Percentiles rank a stretch among this genome's conserved stretches.
These are phyloP conservation scores for Cyanoliseus patagonus DNA, from an alignment of 2,113 vertebrate genomes.

Conservation along the genomic window DNA sequence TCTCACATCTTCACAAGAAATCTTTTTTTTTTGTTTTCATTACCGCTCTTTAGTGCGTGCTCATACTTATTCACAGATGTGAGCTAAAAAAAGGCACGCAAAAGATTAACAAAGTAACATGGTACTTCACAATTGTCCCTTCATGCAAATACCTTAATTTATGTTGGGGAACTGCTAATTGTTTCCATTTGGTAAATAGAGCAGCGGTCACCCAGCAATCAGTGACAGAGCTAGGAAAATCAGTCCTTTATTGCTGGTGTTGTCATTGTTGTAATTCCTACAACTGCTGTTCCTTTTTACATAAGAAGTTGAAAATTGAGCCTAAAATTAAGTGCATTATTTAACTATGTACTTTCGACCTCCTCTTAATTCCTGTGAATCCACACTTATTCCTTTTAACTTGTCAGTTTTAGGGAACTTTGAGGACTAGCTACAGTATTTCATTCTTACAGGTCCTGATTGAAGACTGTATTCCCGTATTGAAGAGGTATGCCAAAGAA, in stretches of 20 bases:
- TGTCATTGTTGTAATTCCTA: background rate
- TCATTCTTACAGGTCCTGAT: constrained; percentile 84
- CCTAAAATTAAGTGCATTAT: background rate
- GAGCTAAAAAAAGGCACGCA: background rate
- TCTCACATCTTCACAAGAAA: background rate
- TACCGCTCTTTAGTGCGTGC: background rate
- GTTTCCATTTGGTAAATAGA: background rate
- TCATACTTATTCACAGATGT: background rate
- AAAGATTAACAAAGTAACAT: background rate
- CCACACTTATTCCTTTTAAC: background rate
- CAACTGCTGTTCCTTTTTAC: background rate
- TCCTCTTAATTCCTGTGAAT: background rate
- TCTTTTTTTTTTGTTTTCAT: background rate
- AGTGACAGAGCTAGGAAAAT: background rate
- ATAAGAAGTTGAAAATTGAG: background rate
- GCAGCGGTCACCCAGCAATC: background rate
- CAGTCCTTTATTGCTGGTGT: background rate
- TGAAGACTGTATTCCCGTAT: constrained; percentile 94
- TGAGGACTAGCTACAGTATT: background rate
- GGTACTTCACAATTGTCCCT: background rate
- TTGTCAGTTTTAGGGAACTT: background rate
- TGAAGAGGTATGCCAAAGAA: constrained; percentile 95
- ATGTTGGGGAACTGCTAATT: background rate
- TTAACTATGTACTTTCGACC: background rate
- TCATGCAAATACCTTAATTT: background rate